These are phyloP conservation scores for Artemia franciscana DNA, from an alignment of 1,140 invertebrate genomes.

Conservation along the genomic window DNA sequence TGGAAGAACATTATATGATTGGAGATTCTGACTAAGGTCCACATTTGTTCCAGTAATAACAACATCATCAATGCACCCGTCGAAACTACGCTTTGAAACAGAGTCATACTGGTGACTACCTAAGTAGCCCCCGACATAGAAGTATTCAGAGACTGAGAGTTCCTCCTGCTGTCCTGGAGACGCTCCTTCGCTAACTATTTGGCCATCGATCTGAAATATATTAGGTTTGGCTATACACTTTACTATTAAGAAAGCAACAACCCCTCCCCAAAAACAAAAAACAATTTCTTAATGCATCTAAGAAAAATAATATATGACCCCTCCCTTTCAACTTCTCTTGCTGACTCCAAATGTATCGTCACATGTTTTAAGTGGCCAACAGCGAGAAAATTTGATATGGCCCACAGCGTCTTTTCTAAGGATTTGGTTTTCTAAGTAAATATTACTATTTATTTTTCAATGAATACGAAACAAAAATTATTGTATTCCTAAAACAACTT, in stretches of 20 bases:
- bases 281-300: background rate
- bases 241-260: too few species aligned
- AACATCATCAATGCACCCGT: conserved; percentile 76
- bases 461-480: too few species aligned
- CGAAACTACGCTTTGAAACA: conserved; percentile 50
- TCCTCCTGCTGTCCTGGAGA: conserved; percentile 21
- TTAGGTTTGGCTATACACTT: too few species aligned
- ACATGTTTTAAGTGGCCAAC: too few species aligned
- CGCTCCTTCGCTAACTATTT: conserved; percentile 16
- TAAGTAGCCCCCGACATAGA: conserved; percentile 75
- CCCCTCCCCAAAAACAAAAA: conserved; percentile 10
- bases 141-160: conserved; percentile 32
- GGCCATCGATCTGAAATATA: conserved; percentile 11
- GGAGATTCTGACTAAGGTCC: conserved; percentile 48
- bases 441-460: too few species aligned
- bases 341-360: too few species aligned
- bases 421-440: too few species aligned
- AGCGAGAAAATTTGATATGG: too few species aligned
- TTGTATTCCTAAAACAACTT: too few species aligned
- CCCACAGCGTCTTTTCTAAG: too few species aligned
- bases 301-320: too few species aligned
- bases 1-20: conserved; percentile 49
- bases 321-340: too few species aligned
- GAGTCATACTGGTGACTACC: conserved; percentile 33
- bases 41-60: conserved; percentile 43